Evolutionary conservation across 2,113 vertebrate species (phyloP).

Genomic region (Cyprinodon brontotheroides): DNA sequence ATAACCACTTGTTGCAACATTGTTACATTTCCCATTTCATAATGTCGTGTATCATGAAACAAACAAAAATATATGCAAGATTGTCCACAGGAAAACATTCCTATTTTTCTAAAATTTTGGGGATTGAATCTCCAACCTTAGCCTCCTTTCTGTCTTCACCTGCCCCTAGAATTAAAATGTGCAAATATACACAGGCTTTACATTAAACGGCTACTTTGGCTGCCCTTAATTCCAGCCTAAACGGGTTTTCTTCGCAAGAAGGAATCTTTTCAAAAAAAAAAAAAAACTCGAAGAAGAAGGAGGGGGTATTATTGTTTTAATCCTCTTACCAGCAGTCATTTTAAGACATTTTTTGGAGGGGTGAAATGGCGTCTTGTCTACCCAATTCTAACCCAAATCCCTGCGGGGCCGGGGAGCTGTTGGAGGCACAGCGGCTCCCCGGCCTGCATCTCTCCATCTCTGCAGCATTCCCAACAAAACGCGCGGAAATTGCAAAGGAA

Average conservation of each 20-base stretch:
- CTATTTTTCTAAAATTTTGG: conserved; percentile 42
- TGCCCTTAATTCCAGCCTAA: conserved; percentile 99
- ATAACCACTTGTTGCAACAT: conserved; percentile 56
- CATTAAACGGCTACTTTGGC: conserved; percentile 90
- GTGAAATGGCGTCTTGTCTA: conserved; percentile 92
- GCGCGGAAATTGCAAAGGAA: conserved; percentile 78
- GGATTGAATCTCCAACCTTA: conserved; percentile 40
- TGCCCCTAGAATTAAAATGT: conserved; percentile 68
- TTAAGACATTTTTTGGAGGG: conserved; percentile 89
- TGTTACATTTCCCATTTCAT: neutral
- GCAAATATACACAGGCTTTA: conserved; percentile 87
- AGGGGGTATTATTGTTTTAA: conserved; percentile 98
- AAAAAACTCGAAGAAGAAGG: conserved; percentile 93
- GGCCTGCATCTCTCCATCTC: conserved; percentile 77
- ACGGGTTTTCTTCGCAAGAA: conserved; percentile 97
- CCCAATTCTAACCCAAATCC: conserved; percentile 87
- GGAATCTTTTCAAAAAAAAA: conserved; percentile 88
- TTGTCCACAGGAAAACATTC: neutral
- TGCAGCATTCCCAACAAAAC: conserved; percentile 77
- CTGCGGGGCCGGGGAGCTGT: conserved; percentile 83
- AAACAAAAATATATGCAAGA: conserved; percentile 3
- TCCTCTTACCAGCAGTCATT: conserved; percentile 98
- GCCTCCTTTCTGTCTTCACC: conserved; percentile 26
- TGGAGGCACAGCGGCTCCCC: conserved; percentile 82
- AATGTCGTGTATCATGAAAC: neutral